Evolutionary conservation across 2,113 vertebrate species (phyloP).

Genomic region (Planiliza haematocheilus): DNA sequence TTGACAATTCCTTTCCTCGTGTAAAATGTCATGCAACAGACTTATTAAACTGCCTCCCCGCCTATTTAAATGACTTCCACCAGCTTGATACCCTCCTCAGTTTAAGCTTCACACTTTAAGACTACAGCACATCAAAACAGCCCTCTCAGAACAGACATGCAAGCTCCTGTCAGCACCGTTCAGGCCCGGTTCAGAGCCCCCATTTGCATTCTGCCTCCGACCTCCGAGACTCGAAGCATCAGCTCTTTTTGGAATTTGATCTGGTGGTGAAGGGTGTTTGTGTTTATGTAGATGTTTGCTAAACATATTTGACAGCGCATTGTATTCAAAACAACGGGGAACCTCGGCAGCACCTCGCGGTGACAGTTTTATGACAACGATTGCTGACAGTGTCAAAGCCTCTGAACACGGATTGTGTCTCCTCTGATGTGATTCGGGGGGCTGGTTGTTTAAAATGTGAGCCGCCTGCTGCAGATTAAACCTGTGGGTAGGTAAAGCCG

Average conservation of each 20-base stretch:
- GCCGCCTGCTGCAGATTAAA: slow-evolving; percentile 37
- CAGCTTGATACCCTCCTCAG: slow-evolving; percentile 6
- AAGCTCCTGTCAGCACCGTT: slow-evolving; percentile 44
- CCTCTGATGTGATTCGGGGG: slow-evolving; percentile 33
- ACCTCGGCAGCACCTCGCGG: slow-evolving; percentile 48
- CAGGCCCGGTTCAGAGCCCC: slow-evolving; percentile 12
- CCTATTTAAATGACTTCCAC: slow-evolving; percentile 3
- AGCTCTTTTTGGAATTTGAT: slow-evolving; percentile 57
- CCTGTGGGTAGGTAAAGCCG: slow-evolving; percentile 14
- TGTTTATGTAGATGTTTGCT: slow-evolving; percentile 57
- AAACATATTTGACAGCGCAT: slow-evolving; percentile 68
- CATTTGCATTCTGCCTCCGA: slow-evolving; percentile 64
- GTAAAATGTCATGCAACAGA: neutral
- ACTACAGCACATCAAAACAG: slow-evolving; percentile 30
- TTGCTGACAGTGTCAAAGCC: slow-evolving; percentile 60
- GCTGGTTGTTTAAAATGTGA: slow-evolving; percentile 37
- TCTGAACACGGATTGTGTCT: slow-evolving; percentile 39
- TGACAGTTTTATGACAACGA: slow-evolving; percentile 66
- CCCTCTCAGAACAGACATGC: slow-evolving; percentile 16
- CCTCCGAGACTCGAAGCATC: slow-evolving; percentile 51
- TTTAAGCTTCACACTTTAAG: slow-evolving; percentile 14
- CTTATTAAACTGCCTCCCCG: neutral
- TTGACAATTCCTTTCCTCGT: too few species aligned
- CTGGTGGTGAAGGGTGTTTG: slow-evolving; percentile 51
- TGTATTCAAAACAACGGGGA: slow-evolving; percentile 63